Conservation (phyloP, 2,797 vertebrate species). For the Falco peregrinus region DNA sequence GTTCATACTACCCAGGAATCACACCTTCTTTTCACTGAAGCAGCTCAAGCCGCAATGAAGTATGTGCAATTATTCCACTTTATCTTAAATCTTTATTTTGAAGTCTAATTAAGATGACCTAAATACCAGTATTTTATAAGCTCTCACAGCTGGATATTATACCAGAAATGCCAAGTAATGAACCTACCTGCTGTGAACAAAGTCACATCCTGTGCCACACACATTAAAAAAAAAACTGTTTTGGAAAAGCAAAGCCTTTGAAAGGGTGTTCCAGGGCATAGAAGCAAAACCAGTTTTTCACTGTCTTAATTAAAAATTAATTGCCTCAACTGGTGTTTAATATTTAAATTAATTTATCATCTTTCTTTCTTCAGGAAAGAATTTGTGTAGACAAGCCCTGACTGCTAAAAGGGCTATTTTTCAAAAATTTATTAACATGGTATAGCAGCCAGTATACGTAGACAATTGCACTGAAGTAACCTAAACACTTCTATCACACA, state of each 20-base stretch:
- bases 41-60: not conserved
- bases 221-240: not conserved
- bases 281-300: slow-evolving; percentile 20
- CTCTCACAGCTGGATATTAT: slow-evolving; percentile 49
- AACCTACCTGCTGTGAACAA: slow-evolving; percentile 33
- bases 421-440: not conserved
- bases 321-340: not conserved
- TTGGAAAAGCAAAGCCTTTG: slow-evolving; percentile 17
- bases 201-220: slow-evolving; percentile 18
- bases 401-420: not conserved
- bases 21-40: not conserved
- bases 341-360: slow-evolving; percentile 19
- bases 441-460: not conserved
- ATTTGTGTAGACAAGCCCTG: too few species aligned
- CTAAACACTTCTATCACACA: not conserved
- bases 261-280: slow-evolving; percentile 15
- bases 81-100: not conserved
- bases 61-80: not conserved
- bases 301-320: slow-evolving; percentile 23
- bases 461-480: not conserved
- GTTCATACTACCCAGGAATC: not conserved
- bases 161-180: slow-evolving; percentile 25
- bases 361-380: not conserved
- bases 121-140: slow-evolving; percentile 42
- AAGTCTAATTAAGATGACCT: slow-evolving; percentile 57